Percentiles rank a stretch among this genome's conserved stretches.
Conservation (phyloP, 1,140 invertebrate genomes). For the Brachionus calyciflorus region DNA sequence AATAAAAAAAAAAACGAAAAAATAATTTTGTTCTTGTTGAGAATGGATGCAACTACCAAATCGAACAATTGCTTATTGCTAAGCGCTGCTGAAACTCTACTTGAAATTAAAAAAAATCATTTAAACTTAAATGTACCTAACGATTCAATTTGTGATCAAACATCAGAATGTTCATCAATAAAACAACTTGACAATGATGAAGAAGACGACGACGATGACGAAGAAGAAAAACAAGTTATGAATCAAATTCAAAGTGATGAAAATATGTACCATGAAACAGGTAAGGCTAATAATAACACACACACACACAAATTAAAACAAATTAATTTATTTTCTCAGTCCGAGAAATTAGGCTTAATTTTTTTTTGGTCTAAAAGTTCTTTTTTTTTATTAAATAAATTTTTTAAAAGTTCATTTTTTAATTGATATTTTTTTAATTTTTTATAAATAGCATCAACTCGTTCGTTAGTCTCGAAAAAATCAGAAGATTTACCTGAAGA, state of each 20-base stretch:
- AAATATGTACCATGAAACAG: neutral
- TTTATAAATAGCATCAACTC: slow-evolving; percentile 3
- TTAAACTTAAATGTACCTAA: neutral
- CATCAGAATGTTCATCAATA: neutral
- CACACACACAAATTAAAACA: neutral
- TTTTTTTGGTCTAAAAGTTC: slow-evolving; percentile 40
- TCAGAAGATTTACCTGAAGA: slow-evolving; percentile 8
- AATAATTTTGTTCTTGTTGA: too few species aligned
- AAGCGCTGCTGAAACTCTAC: slow-evolving; percentile 22
- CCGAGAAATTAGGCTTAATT: neutral
- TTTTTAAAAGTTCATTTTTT: slow-evolving; percentile 34
- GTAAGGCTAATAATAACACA: neutral
- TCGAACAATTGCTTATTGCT: slow-evolving; percentile 18
- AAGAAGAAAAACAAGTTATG: slow-evolving; percentile 31
- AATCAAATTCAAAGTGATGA: slow-evolving; percentile 25
- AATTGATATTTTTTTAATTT: neutral
- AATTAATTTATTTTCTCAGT: neutral
- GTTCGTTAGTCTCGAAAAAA: neutral
- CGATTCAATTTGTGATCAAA: neutral
- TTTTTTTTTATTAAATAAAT: neutral
- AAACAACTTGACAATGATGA: slow-evolving; percentile 9
- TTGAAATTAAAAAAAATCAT: slow-evolving; percentile 24
- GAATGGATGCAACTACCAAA: neutral
- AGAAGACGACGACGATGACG: slow-evolving; percentile 19
- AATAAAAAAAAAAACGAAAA: neutral